phyloP scores from a whole-genome alignment of 2,888 invertebrate species.

The Stenolophus ochropezus region DNA sequence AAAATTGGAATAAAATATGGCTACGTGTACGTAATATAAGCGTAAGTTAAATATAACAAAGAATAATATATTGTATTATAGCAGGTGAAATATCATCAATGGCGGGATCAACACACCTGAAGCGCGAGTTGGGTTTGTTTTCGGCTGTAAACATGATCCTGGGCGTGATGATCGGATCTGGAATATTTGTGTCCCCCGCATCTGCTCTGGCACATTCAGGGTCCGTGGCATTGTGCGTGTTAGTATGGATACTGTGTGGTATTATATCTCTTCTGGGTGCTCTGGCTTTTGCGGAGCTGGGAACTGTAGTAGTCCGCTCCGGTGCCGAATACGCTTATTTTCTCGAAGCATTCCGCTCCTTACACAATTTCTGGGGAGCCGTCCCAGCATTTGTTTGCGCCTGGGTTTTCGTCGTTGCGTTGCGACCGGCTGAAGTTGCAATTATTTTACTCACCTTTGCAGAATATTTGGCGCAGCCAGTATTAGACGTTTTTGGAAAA shows the following conservation, averaged over 20 bases:
- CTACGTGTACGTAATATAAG: not conserved
- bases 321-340: slow-evolving; percentile 90
- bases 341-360: slow-evolving; percentile 81
- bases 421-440: slow-evolving; percentile 86
- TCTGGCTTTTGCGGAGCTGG: slow-evolving; percentile 86
- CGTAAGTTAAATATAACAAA: no score
- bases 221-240: slow-evolving; percentile 85
- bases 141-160: slow-evolving; percentile 89
- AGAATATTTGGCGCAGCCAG: slow-evolving; percentile 83
- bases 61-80: no score
- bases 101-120: slow-evolving; percentile 76
- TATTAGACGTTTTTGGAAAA: slow-evolving; percentile 73
- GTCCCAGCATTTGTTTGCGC: slow-evolving; percentile 85
- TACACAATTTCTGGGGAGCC: slow-evolving; percentile 82
- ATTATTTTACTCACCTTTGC: slow-evolving; percentile 86
- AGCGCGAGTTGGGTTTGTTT: slow-evolving; percentile 85
- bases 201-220: slow-evolving; percentile 85
- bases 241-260: slow-evolving; percentile 88
- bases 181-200: slow-evolving; percentile 90
- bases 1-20: not conserved
- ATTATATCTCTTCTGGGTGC: slow-evolving; percentile 88
- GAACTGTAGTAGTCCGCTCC: slow-evolving; percentile 85
- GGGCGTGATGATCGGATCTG: slow-evolving; percentile 93
- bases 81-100: not conserved
- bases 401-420: slow-evolving; percentile 85